Percentiles rank a stretch among this genome's conserved stretches.
phyloP scores from a whole-genome alignment of 2,888 invertebrate species.

The Conomelus anceps region DNA sequence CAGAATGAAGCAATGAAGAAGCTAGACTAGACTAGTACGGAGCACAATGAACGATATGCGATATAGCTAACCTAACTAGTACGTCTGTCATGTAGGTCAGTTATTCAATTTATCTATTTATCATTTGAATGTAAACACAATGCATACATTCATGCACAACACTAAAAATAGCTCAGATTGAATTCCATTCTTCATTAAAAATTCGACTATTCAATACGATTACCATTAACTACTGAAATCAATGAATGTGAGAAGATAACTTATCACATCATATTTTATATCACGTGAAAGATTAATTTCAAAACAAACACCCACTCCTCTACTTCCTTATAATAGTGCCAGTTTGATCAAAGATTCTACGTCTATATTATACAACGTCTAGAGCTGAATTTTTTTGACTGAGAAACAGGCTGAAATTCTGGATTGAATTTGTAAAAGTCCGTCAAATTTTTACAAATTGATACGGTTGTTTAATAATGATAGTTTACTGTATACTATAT shows the following conservation, averaged over 20 bases:
- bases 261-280: neutral
- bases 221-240: neutral
- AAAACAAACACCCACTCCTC: neutral
- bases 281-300: neutral
- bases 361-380: too few relatives aligned
- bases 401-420: too few relatives aligned
- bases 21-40: neutral
- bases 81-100: neutral
- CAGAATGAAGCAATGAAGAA: too few relatives aligned
- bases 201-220: neutral
- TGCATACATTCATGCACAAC: neutral
- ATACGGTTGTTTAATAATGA: too few relatives aligned
- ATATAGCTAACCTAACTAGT: neutral
- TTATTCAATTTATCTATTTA: neutral
- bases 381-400: too few relatives aligned
- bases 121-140: neutral
- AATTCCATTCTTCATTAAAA: neutral
- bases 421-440: too few relatives aligned
- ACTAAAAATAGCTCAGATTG: neutral
- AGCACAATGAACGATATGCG: neutral
- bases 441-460: too few relatives aligned
- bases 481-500: too few relatives aligned
- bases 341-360: too few relatives aligned
- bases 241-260: neutral
- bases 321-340: too few relatives aligned